Evolutionary conservation across 2,797 vertebrate genomes (phyloP), one percentile per base, ranked within the genome.

Genomic region (Lutjanus campechanus): DNA sequence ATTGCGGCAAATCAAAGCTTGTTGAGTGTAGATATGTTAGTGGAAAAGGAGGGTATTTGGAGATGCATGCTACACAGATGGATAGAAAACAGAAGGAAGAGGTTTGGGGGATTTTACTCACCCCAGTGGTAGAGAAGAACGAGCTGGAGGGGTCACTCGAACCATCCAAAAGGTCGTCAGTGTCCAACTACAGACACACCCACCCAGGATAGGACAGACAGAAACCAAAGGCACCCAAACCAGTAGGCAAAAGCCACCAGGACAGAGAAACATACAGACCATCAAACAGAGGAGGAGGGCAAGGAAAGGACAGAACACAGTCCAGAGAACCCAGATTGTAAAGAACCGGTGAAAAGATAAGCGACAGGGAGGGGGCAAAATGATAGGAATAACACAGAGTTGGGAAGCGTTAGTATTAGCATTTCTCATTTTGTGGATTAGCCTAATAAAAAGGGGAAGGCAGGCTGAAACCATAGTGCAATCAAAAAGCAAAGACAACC

Each of bases 131-230:
- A 88, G 97, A 97, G 95, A 98, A 98, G 96, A 98, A 99, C 93
- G 97, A 97, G 92, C 95, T 97, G 94, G 97, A 96, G 92, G 97
- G 97, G 92, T 99, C 97, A 92, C 96, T 96, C 62, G 97, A 95
- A 93, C 95, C 96, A 95, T 98, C 98, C 97, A 99, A 96, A 95
- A 99, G 97, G 95, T 99, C 97, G 87, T 99, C 98, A 87, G 97
- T 97, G 95, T 98, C 97, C 93, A 99, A 96, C 98, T 99, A 97
- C 76, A 97, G 96, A 91, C 92, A 96, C 92, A 92, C 72, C 91
- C 90, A 91, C 82, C 95, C 91, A 89, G 84, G 85, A 93, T 87
- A 94, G 94, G 92, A 95, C 85, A 95, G 93, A 93, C 90, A 94
- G 92, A 92, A 89, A 91, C 90, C 89, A 89, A 87, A 91, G 84